Evolutionary conservation across 2,113 vertebrate species (phyloP), one percentile per base, ranked within the genome.

Genomic region (Corythornis vintsioides): DNA sequence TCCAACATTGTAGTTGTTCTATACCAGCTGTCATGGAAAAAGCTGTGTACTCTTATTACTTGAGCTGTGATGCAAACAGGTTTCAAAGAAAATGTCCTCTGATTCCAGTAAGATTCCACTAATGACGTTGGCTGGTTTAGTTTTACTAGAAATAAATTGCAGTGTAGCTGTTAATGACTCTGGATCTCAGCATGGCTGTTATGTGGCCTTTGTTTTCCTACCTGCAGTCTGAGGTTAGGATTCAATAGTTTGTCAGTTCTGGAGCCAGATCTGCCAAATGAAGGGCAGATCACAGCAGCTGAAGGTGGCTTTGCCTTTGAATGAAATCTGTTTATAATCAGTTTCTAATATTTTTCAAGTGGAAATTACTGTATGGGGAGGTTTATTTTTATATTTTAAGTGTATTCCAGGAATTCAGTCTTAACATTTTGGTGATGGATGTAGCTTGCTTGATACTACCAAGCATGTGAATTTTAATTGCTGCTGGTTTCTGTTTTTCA

Each of bases 401-500:
- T 2, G 3, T 25, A 17, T 59, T 67, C 28, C 13, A 75, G 29
- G 64, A 64, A 57, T 53, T 89, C 5, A 10, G 4, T 45, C 24
- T 55, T 81, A 73, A 35, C 3, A 1, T 24, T 84, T 78, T 75
- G 26, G 43, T 67, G 59, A 33, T n/a, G 52, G 43, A 15, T 70
- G 16, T 83, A 89, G 38, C 26, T 90, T 59, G 90, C 80, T 87
- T 63, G 55, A 35, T 89, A 13, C 72, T 78, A 64, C 88, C 57
- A 93, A 91, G 35, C 82, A 88, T 69, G 47, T 91, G 80, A 86
- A 94, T 89, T 91, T 83, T 86, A 94, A 87, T 84, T 90, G 66
- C 83, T 96, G 61, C 78, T 83, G 38, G 70, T 57, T 43, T 96
- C 74, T 93, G 42, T 96, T 94, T 83, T 96, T 96, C 91, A 99